Percentiles rank a stretch among this genome's conserved stretches.
These are phyloP conservation scores for Dipodomys spectabilis DNA, from an alignment of 2,113 vertebrate species.

Conservation along the genomic window DNA sequence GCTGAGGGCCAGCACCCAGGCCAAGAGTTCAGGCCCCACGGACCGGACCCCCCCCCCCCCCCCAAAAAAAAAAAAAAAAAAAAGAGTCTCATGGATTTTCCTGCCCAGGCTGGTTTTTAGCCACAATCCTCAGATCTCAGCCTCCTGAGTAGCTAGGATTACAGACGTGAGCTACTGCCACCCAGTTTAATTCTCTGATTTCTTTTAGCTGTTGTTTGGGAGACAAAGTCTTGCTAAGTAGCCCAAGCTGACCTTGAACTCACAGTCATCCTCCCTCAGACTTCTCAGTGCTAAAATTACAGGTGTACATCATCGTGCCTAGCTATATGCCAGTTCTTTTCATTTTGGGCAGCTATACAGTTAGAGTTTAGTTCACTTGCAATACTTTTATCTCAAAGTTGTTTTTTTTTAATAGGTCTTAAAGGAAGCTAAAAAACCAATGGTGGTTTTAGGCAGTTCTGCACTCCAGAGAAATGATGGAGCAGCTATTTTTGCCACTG, in stretches of 20 bases:
- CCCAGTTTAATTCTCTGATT: too few relatives aligned
- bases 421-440: slow-evolving; percentile 90
- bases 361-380: neutral
- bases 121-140: too few relatives aligned
- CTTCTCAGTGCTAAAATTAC: neutral
- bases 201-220: neutral
- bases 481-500: slow-evolving; percentile 91
- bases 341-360: neutral
- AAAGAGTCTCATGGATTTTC: too few relatives aligned
- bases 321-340: neutral
- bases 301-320: neutral
- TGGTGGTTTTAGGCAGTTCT: slow-evolving; percentile 95
- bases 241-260: neutral
- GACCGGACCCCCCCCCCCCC: too few relatives aligned
- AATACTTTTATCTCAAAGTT: neutral
- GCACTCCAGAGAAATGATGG: slow-evolving; percentile 94
- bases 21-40: too few relatives aligned
- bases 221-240: neutral
- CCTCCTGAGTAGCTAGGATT: too few relatives aligned
- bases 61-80: too few relatives aligned
- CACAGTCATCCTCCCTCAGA: neutral
- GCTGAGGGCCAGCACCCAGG: too few relatives aligned
- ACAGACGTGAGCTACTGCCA: too few relatives aligned
- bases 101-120: too few relatives aligned
- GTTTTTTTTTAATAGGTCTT: slow-evolving; percentile 87